These are phyloP conservation scores for Lordiphosa collinella DNA, from an alignment of 1,140 invertebrate species.

Conservation along the genomic window DNA sequence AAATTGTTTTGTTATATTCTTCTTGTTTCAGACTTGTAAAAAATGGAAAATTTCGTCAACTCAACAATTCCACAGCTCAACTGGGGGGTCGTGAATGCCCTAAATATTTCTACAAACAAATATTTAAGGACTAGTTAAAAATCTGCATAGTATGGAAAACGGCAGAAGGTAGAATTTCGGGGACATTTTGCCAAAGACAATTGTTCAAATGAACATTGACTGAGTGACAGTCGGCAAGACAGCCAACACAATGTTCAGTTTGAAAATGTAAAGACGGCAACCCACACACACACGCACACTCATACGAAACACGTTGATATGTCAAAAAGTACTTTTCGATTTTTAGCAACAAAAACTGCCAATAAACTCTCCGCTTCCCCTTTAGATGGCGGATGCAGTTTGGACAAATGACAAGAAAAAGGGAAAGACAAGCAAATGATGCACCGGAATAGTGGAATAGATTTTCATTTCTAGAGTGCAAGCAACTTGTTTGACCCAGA, in stretches of 20 bases:
- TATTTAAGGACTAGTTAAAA: background rate
- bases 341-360: conserved; percentile 68
- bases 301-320: conserved; percentile 59
- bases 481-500: conserved; percentile 17
- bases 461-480: conserved; percentile 28
- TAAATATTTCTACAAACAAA: too few species aligned
- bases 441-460: conserved; percentile 43
- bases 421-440: conserved; percentile 52
- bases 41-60: too few species aligned
- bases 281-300: conserved; percentile 18
- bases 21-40: too few species aligned
- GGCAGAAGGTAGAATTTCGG: conserved; percentile 4
- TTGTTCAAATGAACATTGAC: conserved; percentile 23
- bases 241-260: conserved; percentile 74
- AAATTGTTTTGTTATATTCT: too few species aligned
- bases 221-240: conserved; percentile 74
- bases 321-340: conserved; percentile 74
- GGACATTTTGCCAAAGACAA: conserved; percentile 59
- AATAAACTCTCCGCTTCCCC: conserved; percentile 38
- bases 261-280: conserved; percentile 69
- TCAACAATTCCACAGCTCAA: too few species aligned
- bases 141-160: too few species aligned
- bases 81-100: too few species aligned
- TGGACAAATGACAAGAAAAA: conserved; percentile 60
- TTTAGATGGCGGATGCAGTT: conserved; percentile 62